Conservation (phyloP, 2,113 vertebrate species). For the Athene noctua region DNA sequence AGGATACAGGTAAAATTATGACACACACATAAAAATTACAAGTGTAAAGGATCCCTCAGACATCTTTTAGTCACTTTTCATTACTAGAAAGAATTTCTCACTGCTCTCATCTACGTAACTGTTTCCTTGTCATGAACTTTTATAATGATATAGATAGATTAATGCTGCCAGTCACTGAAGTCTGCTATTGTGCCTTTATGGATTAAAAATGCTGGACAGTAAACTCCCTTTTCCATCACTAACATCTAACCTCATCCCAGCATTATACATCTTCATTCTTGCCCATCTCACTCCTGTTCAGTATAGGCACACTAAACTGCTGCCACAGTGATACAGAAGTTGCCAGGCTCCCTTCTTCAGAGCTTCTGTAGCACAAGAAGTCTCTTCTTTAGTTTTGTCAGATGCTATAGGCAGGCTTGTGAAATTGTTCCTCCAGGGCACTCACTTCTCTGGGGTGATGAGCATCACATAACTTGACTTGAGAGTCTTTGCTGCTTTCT, state of each 20-base stretch:
- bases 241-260: neutral
- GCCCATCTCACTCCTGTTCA: neutral
- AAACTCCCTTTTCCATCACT: neutral
- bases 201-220: neutral
- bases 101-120: neutral
- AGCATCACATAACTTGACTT: neutral
- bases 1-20: neutral
- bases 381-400: neutral
- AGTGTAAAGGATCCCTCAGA: neutral
- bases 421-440: neutral
- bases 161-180: neutral
- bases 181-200: neutral
- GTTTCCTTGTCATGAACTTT: neutral
- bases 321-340: neutral
- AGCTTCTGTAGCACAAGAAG: neutral
- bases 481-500: neutral
- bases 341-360: neutral
- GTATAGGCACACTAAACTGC: neutral
- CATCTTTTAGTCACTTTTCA: neutral
- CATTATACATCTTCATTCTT: neutral
- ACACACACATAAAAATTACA: neutral
- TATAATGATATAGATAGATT: neutral
- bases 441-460: neutral
- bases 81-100: neutral
- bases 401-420: neutral